phyloP scores from a whole-genome alignment of 1,140 invertebrate genomes.

The Delia radicum region DNA sequence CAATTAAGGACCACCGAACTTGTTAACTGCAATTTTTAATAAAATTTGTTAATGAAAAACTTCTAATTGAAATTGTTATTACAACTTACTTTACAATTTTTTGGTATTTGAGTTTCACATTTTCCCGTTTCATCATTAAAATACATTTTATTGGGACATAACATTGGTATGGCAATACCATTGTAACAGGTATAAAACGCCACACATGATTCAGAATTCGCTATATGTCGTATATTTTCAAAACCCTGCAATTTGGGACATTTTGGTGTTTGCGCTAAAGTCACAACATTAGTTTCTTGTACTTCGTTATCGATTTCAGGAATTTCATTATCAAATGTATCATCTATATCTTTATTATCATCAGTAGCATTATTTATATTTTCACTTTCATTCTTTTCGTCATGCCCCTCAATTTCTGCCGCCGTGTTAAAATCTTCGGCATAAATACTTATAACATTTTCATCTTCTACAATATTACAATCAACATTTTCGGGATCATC shows the following conservation, averaged over 20 bases:
- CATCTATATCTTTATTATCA: not conserved
- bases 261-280: not conserved
- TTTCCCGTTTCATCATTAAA: constrained; percentile 17
- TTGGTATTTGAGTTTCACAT: constrained; percentile 30
- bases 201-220: constrained; percentile 14
- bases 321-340: not conserved
- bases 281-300: not conserved
- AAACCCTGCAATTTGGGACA: not conserved
- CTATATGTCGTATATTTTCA: not conserved
- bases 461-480: constrained; percentile 41
- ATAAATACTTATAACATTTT: constrained; percentile 28
- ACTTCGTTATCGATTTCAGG: not conserved
- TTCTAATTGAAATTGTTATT: not conserved
- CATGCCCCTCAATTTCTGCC: not conserved
- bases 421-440: not conserved
- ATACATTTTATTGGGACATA: constrained; percentile 25
- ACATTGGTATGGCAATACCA: constrained; percentile 34
- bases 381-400: constrained; percentile 33
- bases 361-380: constrained; percentile 35
- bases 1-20: constrained; percentile 28
- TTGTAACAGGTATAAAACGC: constrained; percentile 26
- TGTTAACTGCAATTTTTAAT: constrained; percentile 5
- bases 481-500: constrained; percentile 38
- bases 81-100: constrained; percentile 31
- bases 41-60: not conserved